A percentile compares a stretch with the other conserved stretches of the same genome.
Conservation (phyloP, 2,888 invertebrate genomes). For the Tholera decimalis region DNA sequence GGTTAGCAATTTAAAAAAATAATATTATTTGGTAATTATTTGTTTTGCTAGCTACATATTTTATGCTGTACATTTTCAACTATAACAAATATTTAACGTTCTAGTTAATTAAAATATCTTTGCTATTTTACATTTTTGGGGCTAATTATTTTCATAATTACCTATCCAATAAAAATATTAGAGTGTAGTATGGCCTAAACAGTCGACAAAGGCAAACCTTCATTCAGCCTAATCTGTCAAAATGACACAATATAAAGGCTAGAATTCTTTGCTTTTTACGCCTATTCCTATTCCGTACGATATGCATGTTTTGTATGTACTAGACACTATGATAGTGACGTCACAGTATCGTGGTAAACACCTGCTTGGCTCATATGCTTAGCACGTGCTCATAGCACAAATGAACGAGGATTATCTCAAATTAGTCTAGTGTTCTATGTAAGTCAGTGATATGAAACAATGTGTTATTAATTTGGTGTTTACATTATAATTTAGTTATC, state of each 20-base stretch:
- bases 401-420: conserved; percentile 38
- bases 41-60: background rate
- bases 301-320: conserved; percentile 35
- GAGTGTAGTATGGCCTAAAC: background rate
- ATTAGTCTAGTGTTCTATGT: conserved; percentile 12
- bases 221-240: conserved; percentile 35
- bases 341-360: conserved; percentile 44
- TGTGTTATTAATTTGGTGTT: background rate
- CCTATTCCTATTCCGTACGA: conserved; percentile 16
- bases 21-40: background rate
- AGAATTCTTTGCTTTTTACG: conserved; percentile 30
- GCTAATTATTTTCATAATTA: no score
- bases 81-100: no score
- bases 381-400: conserved; percentile 45
- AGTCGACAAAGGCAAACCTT: background rate
- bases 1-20: background rate
- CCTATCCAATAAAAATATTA: no score
- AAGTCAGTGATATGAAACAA: conserved; percentile 2
- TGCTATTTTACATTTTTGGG: no score
- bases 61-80: no score
- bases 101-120: no score
- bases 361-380: conserved; percentile 43
- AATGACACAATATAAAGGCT: conserved; percentile 35
- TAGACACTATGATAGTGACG: conserved; percentile 42
- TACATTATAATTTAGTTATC: no score